Conservation (phyloP, 2,888 invertebrate genomes). For the Lasioglossum calceatum region DNA sequence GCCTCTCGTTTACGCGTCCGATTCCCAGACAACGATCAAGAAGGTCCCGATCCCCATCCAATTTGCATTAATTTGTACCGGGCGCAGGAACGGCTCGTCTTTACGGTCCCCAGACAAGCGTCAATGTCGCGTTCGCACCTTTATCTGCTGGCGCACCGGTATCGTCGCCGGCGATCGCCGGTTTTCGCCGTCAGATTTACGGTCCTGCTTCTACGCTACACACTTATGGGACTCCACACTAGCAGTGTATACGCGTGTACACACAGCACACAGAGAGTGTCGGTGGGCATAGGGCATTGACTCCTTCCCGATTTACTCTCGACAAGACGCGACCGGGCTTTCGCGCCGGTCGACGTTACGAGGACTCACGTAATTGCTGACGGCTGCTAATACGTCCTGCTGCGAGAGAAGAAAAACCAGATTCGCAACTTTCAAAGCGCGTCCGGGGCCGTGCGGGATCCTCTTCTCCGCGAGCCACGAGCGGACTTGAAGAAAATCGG, state of each 20-base stretch:
- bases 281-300: conserved; percentile 58
- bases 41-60: conserved; percentile 24
- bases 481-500: conserved; percentile 44
- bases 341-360: conserved; percentile 60
- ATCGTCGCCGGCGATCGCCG: conserved; percentile 50
- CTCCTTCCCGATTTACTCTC: conserved; percentile 59
- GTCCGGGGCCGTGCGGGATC: conserved; percentile 35
- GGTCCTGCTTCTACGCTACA: conserved; percentile 29
- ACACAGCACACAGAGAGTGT: background rate
- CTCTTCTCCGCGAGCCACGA: background rate
- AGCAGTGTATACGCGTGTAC: background rate
- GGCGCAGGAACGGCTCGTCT: background rate
- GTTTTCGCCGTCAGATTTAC: conserved; percentile 56
- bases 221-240: background rate
- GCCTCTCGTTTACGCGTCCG: conserved; percentile 35
- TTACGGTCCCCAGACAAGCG: conserved; percentile 1
- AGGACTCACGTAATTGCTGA: conserved; percentile 74
- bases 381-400: conserved; percentile 71
- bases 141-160: conserved; percentile 42
- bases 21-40: conserved; percentile 32
- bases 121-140: conserved; percentile 43
- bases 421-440: conserved; percentile 70
- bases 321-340: conserved; percentile 48
- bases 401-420: conserved; percentile 73
- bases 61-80: conserved; percentile 58